Percentiles rank a stretch among this genome's conserved stretches.
phyloP scores from a whole-genome alignment of 2,888 invertebrate genomes.

The Argyra leucocephala region DNA sequence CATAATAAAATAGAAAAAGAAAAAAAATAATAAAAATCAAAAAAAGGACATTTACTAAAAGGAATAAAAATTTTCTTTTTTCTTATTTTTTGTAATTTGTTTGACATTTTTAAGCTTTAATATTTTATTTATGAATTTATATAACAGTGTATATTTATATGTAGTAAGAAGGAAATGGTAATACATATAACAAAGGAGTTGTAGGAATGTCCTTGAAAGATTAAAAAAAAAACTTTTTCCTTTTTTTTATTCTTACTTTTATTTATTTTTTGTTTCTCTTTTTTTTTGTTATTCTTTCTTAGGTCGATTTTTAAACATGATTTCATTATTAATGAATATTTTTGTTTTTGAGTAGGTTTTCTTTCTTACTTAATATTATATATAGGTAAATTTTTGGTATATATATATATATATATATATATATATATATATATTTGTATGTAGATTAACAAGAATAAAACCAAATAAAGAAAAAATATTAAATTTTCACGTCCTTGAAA shows the following conservation, averaged over 20 bases:
- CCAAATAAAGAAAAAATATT: neutral
- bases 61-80: too few relatives aligned
- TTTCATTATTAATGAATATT: neutral
- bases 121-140: too few relatives aligned
- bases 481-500: too few relatives aligned
- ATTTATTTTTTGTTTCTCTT: neutral
- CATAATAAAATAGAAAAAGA: too few relatives aligned
- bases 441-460: neutral
- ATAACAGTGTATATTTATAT: too few relatives aligned
- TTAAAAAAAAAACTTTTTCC: too few relatives aligned
- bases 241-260: neutral
- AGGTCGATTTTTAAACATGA: neutral
- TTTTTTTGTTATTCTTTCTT: neutral
- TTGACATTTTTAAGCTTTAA: too few relatives aligned
- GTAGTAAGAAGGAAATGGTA: too few relatives aligned
- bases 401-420: neutral
- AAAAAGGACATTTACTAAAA: too few relatives aligned
- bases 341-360: neutral
- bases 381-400: neutral
- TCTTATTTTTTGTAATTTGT: too few relatives aligned
- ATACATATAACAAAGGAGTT: neutral
- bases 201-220: slow-evolving; percentile 2
- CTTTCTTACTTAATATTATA: neutral
- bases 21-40: too few relatives aligned
- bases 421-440: neutral